phyloP scores from a whole-genome alignment of 2,113 vertebrate genomes.

The Percopsis transmontana region DNA sequence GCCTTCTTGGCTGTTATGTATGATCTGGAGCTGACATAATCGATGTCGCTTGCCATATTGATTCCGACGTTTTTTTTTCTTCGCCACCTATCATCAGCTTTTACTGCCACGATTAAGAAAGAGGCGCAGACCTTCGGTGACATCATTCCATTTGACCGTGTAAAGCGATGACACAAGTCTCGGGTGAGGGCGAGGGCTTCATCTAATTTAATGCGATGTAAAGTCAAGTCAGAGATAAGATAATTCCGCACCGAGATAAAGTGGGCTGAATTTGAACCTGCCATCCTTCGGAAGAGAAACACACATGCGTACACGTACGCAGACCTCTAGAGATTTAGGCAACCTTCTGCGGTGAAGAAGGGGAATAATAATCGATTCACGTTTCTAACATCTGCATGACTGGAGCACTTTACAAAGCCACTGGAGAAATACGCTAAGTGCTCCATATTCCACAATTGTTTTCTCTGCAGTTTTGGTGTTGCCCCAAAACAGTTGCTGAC shows the following conservation, averaged over 20 bases:
- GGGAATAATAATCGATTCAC: slow-evolving; percentile 55
- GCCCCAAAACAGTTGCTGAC: slow-evolving; percentile 21
- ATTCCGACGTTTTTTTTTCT: slow-evolving; percentile 22
- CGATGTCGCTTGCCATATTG: slow-evolving; percentile 37
- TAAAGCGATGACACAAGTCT: slow-evolving; percentile 38
- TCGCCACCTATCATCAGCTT: slow-evolving; percentile 18
- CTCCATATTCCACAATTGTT: slow-evolving; percentile 30
- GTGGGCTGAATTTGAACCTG: slow-evolving; percentile 58
- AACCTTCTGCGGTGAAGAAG: slow-evolving; percentile 22
- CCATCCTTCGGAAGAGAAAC: slow-evolving; percentile 26
- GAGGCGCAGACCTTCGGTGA: slow-evolving; percentile 21
- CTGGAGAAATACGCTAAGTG: not conserved
- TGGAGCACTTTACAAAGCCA: slow-evolving; percentile 27
- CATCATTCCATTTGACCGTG: slow-evolving; percentile 36
- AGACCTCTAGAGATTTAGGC: not conserved
- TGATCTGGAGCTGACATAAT: slow-evolving; percentile 45
- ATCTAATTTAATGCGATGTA: slow-evolving; percentile 58
- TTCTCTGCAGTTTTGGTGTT: slow-evolving; percentile 1
- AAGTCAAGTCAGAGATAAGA: slow-evolving; percentile 59
- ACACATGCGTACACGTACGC: slow-evolving; percentile 25
- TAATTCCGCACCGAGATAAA: slow-evolving; percentile 48
- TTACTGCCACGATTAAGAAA: slow-evolving; percentile 11
- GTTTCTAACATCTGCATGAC: slow-evolving; percentile 8
- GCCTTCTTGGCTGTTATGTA: slow-evolving; percentile 22
- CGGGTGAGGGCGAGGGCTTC: slow-evolving; percentile 11